phyloP scores from a whole-genome alignment of 2,797 vertebrate species.

The Pipistrellus kuhlii region DNA sequence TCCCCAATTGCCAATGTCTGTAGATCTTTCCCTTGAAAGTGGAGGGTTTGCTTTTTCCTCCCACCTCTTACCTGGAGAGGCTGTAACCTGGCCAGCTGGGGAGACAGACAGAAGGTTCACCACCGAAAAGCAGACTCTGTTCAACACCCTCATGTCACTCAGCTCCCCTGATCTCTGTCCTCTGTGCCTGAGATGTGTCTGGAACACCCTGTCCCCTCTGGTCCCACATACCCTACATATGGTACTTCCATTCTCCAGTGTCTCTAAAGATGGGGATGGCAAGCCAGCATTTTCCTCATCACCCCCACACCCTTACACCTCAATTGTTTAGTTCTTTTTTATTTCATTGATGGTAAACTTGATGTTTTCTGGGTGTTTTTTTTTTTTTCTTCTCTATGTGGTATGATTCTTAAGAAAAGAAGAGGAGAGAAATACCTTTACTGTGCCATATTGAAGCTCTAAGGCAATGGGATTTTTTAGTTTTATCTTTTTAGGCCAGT shows the following conservation, averaged over 20 bases:
- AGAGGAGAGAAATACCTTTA: not conserved
- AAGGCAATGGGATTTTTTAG: not conserved
- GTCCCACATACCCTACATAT: accelerated
- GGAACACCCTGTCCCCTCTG: not conserved
- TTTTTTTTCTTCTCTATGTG: not conserved
- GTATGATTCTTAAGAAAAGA: constrained; percentile 34
- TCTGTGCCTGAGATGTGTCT: not conserved
- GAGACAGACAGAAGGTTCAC: not conserved
- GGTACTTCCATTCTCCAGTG: accelerated
- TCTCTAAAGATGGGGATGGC: accelerated
- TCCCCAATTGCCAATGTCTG: not conserved
- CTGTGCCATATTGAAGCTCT: not conserved
- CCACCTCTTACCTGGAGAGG: not conserved
- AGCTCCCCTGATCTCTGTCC: too few relatives aligned
- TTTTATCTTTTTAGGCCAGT: constrained; percentile 13
- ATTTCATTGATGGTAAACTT: not conserved
- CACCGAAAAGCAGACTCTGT: not conserved
- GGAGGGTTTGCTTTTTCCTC: not conserved
- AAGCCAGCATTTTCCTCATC: not conserved
- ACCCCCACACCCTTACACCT: too few relatives aligned
- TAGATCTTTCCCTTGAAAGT: not conserved
- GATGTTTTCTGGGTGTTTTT: not conserved
- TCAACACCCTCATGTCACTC: accelerated
- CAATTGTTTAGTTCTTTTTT: not conserved
- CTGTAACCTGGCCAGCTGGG: not conserved